A percentile compares a stretch with the other conserved stretches of the same genome.
phyloP scores from a whole-genome alignment of 1,140 invertebrate species.

The Tetragnatha versicolor region DNA sequence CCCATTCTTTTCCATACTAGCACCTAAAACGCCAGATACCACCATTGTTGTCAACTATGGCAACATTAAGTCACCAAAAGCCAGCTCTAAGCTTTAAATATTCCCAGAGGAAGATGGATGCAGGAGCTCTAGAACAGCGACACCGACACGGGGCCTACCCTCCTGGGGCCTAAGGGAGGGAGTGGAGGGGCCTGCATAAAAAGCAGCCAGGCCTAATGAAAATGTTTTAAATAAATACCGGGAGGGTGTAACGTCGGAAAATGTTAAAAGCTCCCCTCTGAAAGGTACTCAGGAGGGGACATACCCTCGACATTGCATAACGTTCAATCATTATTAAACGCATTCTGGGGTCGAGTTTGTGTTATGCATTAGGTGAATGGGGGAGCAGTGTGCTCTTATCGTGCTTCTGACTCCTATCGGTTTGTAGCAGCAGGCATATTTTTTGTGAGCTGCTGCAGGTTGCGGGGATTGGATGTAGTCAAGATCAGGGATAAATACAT shows the following conservation, averaged over 20 bases:
- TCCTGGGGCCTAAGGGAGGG: background rate
- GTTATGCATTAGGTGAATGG: background rate
- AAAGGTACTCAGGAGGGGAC: background rate
- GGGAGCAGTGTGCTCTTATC: too few species aligned
- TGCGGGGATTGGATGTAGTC: too few species aligned
- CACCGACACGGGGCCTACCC: conserved; percentile 3
- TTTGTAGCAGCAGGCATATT: too few species aligned
- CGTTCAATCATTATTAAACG: conserved; percentile 18
- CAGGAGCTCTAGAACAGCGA: background rate
- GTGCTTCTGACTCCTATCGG: too few species aligned
- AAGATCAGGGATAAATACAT: too few species aligned
- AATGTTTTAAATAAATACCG: conserved; percentile 38
- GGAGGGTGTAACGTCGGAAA: background rate
- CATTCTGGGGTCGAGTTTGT: background rate
- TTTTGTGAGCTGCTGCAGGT: too few species aligned
- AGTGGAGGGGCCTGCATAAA: background rate
- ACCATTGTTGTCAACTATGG: too few species aligned
- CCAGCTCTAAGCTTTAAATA: background rate
- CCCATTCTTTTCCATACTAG: too few species aligned
- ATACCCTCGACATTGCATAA: background rate
- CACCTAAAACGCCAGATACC: too few species aligned
- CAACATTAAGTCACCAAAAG: conserved; percentile 17
- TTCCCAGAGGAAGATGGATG: conserved; percentile 12
- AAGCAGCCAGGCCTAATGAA: background rate
- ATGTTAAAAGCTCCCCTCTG: conserved; percentile 2